Conservation (phyloP, 2,888 invertebrate species). For the Beris morrisii region DNA sequence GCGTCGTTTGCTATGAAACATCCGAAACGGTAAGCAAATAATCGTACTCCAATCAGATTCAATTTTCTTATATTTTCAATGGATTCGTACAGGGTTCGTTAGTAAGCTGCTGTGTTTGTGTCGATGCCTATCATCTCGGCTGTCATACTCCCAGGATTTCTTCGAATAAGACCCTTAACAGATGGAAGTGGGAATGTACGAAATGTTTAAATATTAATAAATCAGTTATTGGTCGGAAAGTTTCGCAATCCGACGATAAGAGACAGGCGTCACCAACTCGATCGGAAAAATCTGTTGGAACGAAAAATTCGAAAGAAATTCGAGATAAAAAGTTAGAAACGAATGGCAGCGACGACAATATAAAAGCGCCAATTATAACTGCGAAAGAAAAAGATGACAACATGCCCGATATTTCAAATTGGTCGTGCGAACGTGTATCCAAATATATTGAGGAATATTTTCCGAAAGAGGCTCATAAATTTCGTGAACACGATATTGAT, state of each 20-base stretch:
- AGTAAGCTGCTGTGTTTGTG: conserved; percentile 80
- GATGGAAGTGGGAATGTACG: conserved; percentile 71
- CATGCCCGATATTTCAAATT: conserved; percentile 77
- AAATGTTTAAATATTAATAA: conserved; percentile 58
- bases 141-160: conserved; percentile 70
- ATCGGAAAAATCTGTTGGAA: conserved; percentile 21
- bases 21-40: conserved; percentile 68
- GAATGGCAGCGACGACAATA: conserved; percentile 36
- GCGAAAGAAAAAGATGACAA: not conserved
- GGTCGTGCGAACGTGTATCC: conserved; percentile 82
- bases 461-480: conserved; percentile 76
- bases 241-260: not conserved
- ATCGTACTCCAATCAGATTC: not conserved
- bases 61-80: not conserved
- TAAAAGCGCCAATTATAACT: not conserved
- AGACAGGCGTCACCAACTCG: conserved; percentile 4
- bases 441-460: conserved; percentile 77
- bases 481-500: conserved; percentile 89
- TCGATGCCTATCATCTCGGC: conserved; percentile 79
- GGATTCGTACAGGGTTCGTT: conserved; percentile 63
- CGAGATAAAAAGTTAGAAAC: conserved; percentile 26
- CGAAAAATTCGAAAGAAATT: conserved; percentile 16
- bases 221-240: not conserved
- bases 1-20: conserved; percentile 78
- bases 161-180: conserved; percentile 62